phyloP scores from a whole-genome alignment of 2,797 vertebrate genomes.

The Paedocypris micromegethes region DNA sequence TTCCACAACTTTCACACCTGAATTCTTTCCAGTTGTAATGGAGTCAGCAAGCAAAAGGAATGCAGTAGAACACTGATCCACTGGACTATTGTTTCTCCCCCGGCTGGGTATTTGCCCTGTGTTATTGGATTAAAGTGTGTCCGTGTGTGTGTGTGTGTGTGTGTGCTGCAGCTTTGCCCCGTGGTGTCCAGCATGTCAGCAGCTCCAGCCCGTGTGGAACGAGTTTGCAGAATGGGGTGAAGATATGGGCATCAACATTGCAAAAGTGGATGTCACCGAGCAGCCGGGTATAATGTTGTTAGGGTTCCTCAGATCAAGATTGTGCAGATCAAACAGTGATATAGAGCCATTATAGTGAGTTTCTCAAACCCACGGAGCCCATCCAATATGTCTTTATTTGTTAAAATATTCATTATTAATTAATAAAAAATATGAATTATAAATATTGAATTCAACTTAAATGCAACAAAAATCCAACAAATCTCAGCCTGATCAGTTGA shows the following conservation, averaged over 20 bases:
- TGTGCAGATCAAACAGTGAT: too few relatives aligned
- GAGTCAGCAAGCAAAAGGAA: background rate
- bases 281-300: constrained; percentile 75
- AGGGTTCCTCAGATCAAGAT: background rate
- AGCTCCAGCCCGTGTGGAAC: constrained; percentile 87
- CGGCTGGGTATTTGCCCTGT: too few relatives aligned
- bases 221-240: constrained; percentile 93
- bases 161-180: constrained; percentile 80
- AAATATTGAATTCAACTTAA: too few relatives aligned
- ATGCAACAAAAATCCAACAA: too few relatives aligned
- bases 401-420: too few relatives aligned
- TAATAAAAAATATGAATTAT: too few relatives aligned
- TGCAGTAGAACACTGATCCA: constrained; percentile 10
- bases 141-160: background rate
- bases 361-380: too few relatives aligned
- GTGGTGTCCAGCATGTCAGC: constrained; percentile 94
- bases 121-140: background rate
- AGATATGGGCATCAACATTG: constrained; percentile 86
- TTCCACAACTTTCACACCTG: too few relatives aligned
- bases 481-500: too few relatives aligned
- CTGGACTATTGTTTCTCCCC: background rate
- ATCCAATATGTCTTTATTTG: too few relatives aligned
- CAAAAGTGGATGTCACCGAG: constrained; percentile 95
- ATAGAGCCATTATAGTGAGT: too few relatives aligned
- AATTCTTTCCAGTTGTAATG: too few relatives aligned